Percentiles rank a stretch among this genome's conserved stretches.
Evolutionary conservation across 1,140 invertebrate species (phyloP).

Genomic region (Mylabris phalerata): DNA sequence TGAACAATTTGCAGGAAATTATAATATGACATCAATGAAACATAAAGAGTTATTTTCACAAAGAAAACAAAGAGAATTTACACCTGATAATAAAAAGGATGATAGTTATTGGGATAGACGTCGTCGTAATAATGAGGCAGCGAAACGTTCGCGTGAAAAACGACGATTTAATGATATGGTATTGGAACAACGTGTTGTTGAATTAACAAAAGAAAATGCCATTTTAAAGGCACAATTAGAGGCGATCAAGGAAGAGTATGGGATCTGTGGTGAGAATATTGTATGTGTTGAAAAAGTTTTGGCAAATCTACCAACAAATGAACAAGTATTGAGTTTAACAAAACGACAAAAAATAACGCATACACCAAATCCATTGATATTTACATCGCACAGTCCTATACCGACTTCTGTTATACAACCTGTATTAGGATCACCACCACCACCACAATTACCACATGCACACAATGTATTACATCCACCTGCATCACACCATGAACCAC

Average conservation of each 20-base stretch:
- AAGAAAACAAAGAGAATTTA: constrained; percentile 91
- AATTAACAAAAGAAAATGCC: constrained; percentile 91
- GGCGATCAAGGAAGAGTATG: constrained; percentile 89
- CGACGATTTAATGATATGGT: constrained; percentile 95
- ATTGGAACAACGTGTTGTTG: constrained; percentile 85
- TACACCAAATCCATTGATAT: constrained; percentile 43
- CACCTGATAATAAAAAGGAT: constrained; percentile 94
- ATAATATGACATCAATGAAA: constrained; percentile 46
- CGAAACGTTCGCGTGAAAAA: constrained; percentile 91
- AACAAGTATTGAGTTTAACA: constrained; percentile 73
- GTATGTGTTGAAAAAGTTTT: constrained; percentile 83
- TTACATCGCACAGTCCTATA: constrained; percentile 55
- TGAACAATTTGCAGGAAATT: constrained; percentile 33
- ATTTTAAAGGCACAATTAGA: constrained; percentile 86
- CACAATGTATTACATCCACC: constrained; percentile 32
- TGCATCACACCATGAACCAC: constrained; percentile 38
- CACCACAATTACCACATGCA: constrained; percentile 40
- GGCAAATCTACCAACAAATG: constrained; percentile 71
- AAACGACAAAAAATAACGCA: constrained; percentile 66
- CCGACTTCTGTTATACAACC: constrained; percentile 61
- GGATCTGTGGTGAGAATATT: constrained; percentile 77
- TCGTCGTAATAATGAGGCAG: constrained; percentile 92
- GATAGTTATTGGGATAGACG: constrained; percentile 95
- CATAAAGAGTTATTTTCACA: constrained; percentile 76
- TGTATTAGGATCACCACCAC: constrained; percentile 43